These are phyloP conservation scores for Patiria pectinifera DNA, from an alignment of 53 echinoderm and acorn worm genomes.

Conservation along the genomic window DNA sequence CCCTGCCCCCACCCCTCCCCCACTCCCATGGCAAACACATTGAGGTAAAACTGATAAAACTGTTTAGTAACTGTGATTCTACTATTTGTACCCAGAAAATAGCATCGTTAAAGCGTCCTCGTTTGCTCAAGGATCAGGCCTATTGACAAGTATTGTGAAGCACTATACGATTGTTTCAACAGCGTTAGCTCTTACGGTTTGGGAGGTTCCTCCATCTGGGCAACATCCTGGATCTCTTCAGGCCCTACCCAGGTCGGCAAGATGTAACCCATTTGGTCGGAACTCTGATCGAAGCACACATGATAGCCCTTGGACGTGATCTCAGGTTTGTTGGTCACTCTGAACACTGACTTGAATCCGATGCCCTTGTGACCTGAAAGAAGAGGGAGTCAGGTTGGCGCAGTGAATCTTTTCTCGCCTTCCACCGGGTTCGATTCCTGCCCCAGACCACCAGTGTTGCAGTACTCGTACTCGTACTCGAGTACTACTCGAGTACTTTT, in stretches of 20 bases:
- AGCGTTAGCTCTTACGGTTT: constrained; percentile 11
- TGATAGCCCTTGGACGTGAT: constrained; percentile 77
- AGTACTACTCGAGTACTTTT: too few relatives aligned
- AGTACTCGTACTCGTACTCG: too few relatives aligned
- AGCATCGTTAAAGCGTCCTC: too few relatives aligned
- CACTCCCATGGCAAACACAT: too few relatives aligned
- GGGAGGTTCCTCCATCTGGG: constrained; percentile 31
- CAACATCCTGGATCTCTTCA: constrained; percentile 31
- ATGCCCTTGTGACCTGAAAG: constrained; percentile 75
- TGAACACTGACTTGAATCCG: constrained; percentile 78
- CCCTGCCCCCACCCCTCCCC: too few relatives aligned
- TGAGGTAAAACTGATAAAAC: too few relatives aligned
- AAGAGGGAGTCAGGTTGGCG: too few relatives aligned
- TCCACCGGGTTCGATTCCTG: too few relatives aligned
- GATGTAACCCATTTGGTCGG: constrained; percentile 71
- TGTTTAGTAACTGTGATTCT: too few relatives aligned
- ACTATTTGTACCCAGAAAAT: too few relatives aligned
- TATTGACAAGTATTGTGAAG: not conserved
- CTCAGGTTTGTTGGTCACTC: constrained; percentile 68
- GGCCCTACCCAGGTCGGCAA: constrained; percentile 68
- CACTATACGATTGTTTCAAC: not conserved
- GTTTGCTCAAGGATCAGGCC: too few relatives aligned
- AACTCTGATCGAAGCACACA: constrained; percentile 71
- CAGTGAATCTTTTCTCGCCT: not conserved
- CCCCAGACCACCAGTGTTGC: too few relatives aligned